phyloP scores from a whole-genome alignment of 2,888 invertebrate species.

The Leptopilina syphax region DNA sequence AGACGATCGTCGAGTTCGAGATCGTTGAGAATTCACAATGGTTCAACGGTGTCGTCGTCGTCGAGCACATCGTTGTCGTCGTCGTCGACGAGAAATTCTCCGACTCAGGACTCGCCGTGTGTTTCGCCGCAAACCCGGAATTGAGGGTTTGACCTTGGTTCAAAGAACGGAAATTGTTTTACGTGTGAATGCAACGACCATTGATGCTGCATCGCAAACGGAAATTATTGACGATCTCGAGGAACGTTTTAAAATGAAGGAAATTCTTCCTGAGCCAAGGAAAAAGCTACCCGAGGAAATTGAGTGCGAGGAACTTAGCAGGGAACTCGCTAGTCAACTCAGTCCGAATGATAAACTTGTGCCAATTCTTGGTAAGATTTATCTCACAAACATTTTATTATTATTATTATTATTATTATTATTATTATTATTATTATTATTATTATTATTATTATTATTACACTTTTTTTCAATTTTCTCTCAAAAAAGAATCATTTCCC shows the following conservation, averaged over 20 bases:
- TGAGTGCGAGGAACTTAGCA: constrained; percentile 86
- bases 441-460: too few species aligned
- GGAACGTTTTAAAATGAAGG: constrained; percentile 47
- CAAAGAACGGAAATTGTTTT: constrained; percentile 83
- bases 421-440: too few species aligned
- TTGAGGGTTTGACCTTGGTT: constrained; percentile 79
- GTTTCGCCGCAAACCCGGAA: constrained; percentile 73
- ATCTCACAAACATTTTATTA: background rate
- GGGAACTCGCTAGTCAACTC: constrained; percentile 82
- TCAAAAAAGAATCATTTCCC: too few species aligned
- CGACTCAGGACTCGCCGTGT: constrained; percentile 63
- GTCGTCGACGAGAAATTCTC: constrained; percentile 65
- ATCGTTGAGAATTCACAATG: constrained; percentile 41
- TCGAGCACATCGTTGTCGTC: constrained; percentile 58
- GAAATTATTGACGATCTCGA: constrained; percentile 74
- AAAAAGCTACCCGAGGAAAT: constrained; percentile 86
- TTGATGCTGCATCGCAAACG: constrained; percentile 81
- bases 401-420: too few species aligned
- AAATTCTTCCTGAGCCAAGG: constrained; percentile 77
- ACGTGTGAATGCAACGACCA: constrained; percentile 81
- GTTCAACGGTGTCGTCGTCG: constrained; percentile 53
- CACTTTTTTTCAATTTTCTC: too few species aligned
- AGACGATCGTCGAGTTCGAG: constrained; percentile 45
- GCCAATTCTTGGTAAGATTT: constrained; percentile 78
- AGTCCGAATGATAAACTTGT: constrained; percentile 83